Percentiles rank a stretch among this genome's conserved stretches.
phyloP scores from a whole-genome alignment of 2,797 vertebrate genomes.

The Sebastes iracundus region DNA sequence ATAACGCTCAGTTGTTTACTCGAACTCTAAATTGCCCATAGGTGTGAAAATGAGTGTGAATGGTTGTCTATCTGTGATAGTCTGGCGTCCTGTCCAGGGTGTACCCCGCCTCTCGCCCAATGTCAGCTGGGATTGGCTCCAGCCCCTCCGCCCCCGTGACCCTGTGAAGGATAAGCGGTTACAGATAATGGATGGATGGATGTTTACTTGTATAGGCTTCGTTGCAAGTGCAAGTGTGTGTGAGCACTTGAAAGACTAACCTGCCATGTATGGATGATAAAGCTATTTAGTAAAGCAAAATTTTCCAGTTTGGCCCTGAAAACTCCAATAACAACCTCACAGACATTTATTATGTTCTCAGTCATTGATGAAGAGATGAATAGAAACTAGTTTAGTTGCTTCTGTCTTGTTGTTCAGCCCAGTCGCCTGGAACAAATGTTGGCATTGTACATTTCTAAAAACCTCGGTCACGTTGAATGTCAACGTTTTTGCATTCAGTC shows the following conservation, averaged over 20 bases:
- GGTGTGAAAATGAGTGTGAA: neutral
- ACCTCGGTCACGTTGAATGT: too few species aligned
- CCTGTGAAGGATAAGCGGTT: too few species aligned
- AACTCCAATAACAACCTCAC: slow-evolving; percentile 30
- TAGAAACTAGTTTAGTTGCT: slow-evolving; percentile 7
- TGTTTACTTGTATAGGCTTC: neutral
- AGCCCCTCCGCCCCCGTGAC: too few species aligned
- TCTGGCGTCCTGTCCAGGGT: neutral
- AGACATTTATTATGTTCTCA: slow-evolving; percentile 36
- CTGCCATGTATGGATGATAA: slow-evolving; percentile 31
- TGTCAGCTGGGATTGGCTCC: too few species aligned
- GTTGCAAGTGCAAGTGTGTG: neutral
- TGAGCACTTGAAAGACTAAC: slow-evolving; percentile 22
- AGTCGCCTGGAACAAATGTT: too few species aligned
- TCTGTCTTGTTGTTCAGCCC: neutral
- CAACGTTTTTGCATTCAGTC: neutral
- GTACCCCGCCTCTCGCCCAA: too few species aligned
- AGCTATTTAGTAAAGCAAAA: slow-evolving; percentile 34
- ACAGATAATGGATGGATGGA: too few species aligned
- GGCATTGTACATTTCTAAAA: too few species aligned
- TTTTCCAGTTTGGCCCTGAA: slow-evolving; percentile 23
- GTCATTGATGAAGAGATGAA: slow-evolving; percentile 5
- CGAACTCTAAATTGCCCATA: neutral
- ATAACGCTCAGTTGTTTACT: neutral
- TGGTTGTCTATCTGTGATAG: neutral